phyloP scores from a whole-genome alignment of 2,888 invertebrate species.

The Amitus sp. region DNA sequence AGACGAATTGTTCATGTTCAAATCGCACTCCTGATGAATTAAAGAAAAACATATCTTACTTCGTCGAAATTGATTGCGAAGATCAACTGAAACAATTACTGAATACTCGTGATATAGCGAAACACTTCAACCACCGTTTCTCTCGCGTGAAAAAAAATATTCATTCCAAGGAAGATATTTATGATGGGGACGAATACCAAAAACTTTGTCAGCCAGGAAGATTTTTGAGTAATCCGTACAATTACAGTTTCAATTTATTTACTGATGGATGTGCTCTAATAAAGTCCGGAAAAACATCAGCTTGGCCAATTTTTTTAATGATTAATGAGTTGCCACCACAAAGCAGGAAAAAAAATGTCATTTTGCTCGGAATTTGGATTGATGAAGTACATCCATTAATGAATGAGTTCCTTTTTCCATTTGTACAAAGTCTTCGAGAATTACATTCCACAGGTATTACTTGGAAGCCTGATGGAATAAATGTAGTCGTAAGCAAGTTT shows the following conservation, averaged over 20 bases:
- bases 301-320: slow-evolving; percentile 31
- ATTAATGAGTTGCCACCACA: slow-evolving; percentile 37
- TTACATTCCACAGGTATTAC: background rate
- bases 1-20: too few species aligned
- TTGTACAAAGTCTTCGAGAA: background rate
- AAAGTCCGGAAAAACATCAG: slow-evolving; percentile 17
- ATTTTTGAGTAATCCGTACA: slow-evolving; percentile 16
- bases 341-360: slow-evolving; percentile 18
- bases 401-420: slow-evolving; percentile 7
- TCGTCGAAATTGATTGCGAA: too few species aligned
- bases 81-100: too few species aligned
- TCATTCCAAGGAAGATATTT: slow-evolving; percentile 22
- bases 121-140: too few species aligned
- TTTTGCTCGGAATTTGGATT: slow-evolving; percentile 1
- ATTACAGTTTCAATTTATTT: slow-evolving; percentile 24
- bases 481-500: slow-evolving; percentile 4
- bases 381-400: background rate
- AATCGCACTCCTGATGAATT: too few species aligned
- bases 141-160: too few species aligned
- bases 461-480: background rate
- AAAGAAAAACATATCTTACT: too few species aligned
- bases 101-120: too few species aligned
- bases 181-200: slow-evolving; percentile 28
- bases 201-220: slow-evolving; percentile 10
- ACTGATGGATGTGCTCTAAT: slow-evolving; percentile 23